Percentiles rank a stretch among this genome's conserved stretches.
These are phyloP conservation scores for Himalopsyche japonica DNA, from an alignment of 2,888 invertebrate genomes.

Conservation along the genomic window DNA sequence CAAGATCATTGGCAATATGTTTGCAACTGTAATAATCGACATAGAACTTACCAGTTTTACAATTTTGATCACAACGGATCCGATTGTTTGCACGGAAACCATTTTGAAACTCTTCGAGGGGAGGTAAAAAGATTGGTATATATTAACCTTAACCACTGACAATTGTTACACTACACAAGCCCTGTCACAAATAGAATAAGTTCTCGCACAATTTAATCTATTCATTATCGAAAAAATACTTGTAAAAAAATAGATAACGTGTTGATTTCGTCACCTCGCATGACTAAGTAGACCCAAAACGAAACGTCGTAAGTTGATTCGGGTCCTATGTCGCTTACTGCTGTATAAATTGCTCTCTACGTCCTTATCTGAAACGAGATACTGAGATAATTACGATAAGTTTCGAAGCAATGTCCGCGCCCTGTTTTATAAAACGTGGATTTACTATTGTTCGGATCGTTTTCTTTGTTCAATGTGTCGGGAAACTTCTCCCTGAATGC, in stretches of 20 bases:
- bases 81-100: conserved; percentile 81
- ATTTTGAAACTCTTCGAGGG: conserved; percentile 54
- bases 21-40: not conserved
- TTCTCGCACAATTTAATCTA: not conserved
- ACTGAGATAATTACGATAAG: not conserved
- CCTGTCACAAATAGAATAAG: not conserved
- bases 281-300: not conserved
- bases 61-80: conserved; percentile 77
- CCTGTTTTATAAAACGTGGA: not conserved
- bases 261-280: not conserved
- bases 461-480: not conserved
- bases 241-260: not conserved
- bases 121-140: not conserved
- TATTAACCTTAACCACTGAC: not conserved
- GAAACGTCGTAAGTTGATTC: not conserved
- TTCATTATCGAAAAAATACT: not conserved
- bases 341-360: not conserved
- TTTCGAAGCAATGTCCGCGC: not conserved
- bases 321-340: not conserved
- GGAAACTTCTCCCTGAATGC: not conserved
- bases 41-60: conserved; percentile 75
- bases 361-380: not conserved
- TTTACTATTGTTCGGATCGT: not conserved
- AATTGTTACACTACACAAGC: not conserved
- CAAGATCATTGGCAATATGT: too few relatives aligned